A percentile compares a stretch with the other conserved stretches of the same genome.
phyloP scores from a whole-genome alignment of 2,888 invertebrate species.

The Ophion costatus region DNA sequence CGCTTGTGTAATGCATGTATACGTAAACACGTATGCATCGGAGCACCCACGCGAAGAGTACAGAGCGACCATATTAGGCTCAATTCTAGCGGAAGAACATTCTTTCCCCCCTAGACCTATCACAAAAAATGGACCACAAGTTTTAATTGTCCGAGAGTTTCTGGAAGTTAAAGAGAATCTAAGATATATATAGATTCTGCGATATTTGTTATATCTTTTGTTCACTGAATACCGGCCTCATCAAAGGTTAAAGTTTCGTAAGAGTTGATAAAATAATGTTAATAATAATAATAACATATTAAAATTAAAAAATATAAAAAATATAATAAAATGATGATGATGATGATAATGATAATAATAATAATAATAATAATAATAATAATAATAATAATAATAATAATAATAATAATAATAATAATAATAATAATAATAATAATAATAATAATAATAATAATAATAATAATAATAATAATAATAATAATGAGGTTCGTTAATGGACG shows the following conservation, averaged over 20 bases:
- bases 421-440: too few relatives aligned
- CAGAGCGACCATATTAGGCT: constrained; percentile 47
- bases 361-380: too few relatives aligned
- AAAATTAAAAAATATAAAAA: too few relatives aligned
- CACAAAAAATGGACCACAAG: constrained; percentile 4
- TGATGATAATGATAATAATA: too few relatives aligned
- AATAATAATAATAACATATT: background rate
- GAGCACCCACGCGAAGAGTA: constrained; percentile 47
- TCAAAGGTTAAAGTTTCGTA: too few relatives aligned
- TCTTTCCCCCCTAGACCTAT: background rate
- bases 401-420: too few relatives aligned
- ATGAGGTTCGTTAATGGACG: background rate
- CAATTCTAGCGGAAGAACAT: constrained; percentile 30
- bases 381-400: too few relatives aligned
- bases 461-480: background rate
- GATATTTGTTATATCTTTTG: background rate
- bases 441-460: too few relatives aligned
- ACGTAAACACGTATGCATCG: background rate
- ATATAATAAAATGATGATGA: too few relatives aligned
- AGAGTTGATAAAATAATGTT: background rate
- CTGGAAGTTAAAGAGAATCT: background rate
- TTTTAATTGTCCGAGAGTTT: background rate
- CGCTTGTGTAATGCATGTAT: constrained; percentile 10
- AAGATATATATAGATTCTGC: background rate
- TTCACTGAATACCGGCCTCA: background rate